phyloP scores from a whole-genome alignment of 2,797 vertebrate species.

The Carduelis carduelis region DNA sequence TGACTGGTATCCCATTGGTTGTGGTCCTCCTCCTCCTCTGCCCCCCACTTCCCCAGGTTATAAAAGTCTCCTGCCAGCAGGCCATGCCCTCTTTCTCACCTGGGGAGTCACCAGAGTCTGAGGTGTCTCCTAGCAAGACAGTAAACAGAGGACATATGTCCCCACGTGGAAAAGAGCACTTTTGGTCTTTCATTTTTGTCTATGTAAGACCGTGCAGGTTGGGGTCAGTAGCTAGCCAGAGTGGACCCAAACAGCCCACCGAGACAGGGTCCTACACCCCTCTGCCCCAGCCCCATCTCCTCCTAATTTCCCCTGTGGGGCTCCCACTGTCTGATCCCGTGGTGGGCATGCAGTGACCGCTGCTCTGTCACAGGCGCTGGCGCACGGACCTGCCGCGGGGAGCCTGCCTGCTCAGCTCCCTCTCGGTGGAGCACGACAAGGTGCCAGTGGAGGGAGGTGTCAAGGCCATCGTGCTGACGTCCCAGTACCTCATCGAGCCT shows the following conservation, averaged over 20 bases:
- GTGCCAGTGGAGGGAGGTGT: slow-evolving; percentile 75
- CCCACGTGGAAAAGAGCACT: neutral
- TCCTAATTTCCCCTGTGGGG: neutral
- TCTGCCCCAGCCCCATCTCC: neutral
- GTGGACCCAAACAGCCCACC: neutral
- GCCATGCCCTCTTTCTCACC: neutral
- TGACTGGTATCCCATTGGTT: neutral
- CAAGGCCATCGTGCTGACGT: slow-evolving; percentile 79
- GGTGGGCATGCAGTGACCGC: fast-evolving
- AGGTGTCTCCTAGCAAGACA: neutral
- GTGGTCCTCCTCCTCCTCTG: neutral
- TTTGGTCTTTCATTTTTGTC: neutral
- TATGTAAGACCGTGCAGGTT: neutral
- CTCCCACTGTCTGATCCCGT: fast-evolving
- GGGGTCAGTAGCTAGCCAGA: neutral
- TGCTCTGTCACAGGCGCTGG: slow-evolving; percentile 74
- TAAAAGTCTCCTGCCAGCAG: neutral
- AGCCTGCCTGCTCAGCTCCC: slow-evolving; percentile 77
- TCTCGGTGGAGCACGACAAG: slow-evolving; percentile 82
- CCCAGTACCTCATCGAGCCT: slow-evolving; percentile 84
- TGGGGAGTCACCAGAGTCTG: neutral
- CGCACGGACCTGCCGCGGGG: slow-evolving; percentile 76
- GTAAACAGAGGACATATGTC: neutral
- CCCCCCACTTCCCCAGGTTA: neutral
- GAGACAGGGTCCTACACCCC: neutral